Base-by-base conservation (phyloP, 2,797 vertebrate genomes). In the Hozukius guyotensis region DNA sequence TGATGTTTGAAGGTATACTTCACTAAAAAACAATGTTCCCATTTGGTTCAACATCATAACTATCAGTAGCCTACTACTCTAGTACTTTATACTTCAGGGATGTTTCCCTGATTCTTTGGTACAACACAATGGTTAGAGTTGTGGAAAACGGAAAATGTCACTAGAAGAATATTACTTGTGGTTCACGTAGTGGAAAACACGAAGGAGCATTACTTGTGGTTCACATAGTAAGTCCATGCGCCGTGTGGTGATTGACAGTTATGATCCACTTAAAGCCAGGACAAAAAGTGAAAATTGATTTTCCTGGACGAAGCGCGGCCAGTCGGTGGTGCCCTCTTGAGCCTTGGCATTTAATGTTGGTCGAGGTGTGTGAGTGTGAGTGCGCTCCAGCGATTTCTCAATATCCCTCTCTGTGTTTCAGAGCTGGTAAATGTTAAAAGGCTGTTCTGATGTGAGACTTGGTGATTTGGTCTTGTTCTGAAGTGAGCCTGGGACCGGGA, bases 211-310 rank as follows among this genome's bases (percentile, higher is more conserved):
- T 63, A 25, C 25, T 18, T 16, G 7, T 16, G 49, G 61, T 60
- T 69, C 59, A 80, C 32, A 16, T 32, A 5, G 24, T 7, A 1
- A 55, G 34, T 20, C 22, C 55, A 13, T 53, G 27, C 22, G 34
- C n/a, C 13, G 3, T 9, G 62, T 18, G 4, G 18, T 46, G 52
- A 60, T 8, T 46, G 64, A 67, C 78, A 52, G 49, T 24, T 24
- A 13, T 4, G 2, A 72, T 67, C 29, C 67, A 52, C 67, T 59
- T 67, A 75, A 24, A 71, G 52, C 20, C 38, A 0, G 2, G 52
- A 67, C 59, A 22, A 20, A 49, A 73, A 66, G 60, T 20, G 9
- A 53, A 76, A 49, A 75, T 61, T 62, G 81, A 79, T 79, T 88
- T 78, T 74, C 55, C n/a, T 11, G 61, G 22, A 31, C 18, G 27